Evolutionary conservation across 2,797 vertebrate species (phyloP).

Genomic region (Darevskia nairensis): DNA sequence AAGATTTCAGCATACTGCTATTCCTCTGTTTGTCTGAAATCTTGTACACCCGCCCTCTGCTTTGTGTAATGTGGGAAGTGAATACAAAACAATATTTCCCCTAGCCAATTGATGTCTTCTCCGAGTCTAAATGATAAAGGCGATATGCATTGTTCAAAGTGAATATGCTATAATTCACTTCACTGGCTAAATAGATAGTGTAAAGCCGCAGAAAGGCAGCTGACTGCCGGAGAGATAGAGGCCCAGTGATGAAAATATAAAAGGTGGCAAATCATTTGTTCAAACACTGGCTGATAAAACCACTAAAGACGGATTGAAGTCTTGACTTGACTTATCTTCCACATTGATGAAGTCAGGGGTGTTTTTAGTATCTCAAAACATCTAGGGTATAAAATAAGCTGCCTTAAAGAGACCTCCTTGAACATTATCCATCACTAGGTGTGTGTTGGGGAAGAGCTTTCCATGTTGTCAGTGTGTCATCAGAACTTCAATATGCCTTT

Average conservation of each 20-base stretch:
- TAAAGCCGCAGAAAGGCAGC: conserved; percentile 78
- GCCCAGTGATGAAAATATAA: conserved; percentile 77
- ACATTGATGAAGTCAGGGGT: conserved; percentile 70
- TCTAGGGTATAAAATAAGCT: conserved; percentile 77
- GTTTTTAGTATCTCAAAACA: conserved; percentile 73
- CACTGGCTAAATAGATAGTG: conserved; percentile 81
- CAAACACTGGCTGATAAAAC: conserved; percentile 76
- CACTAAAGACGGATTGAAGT: conserved; percentile 77
- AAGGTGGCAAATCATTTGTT: conserved; percentile 74
- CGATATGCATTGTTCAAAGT: conserved; percentile 74
- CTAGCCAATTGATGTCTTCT: conserved; percentile 69
- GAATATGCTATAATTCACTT: conserved; percentile 80
- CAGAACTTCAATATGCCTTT: conserved; percentile 57
- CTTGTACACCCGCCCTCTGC: conserved; percentile 58
- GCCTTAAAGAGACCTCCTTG: conserved; percentile 71
- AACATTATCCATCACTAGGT: conserved; percentile 70
- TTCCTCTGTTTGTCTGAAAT: conserved; percentile 63
- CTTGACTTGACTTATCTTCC: conserved; percentile 78
- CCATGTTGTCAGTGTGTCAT: conserved; percentile 58
- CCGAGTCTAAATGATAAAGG: conserved; percentile 74
- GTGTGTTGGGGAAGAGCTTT: conserved; percentile 67
- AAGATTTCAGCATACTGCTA: conserved; percentile 63
- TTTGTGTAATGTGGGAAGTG: conserved; percentile 61
- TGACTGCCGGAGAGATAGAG: conserved; percentile 73
- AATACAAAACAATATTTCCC: conserved; percentile 65